A percentile compares a stretch with the other conserved stretches of the same genome.
phyloP scores from a whole-genome alignment of 2,888 invertebrate species.

The Tachina grossa region DNA sequence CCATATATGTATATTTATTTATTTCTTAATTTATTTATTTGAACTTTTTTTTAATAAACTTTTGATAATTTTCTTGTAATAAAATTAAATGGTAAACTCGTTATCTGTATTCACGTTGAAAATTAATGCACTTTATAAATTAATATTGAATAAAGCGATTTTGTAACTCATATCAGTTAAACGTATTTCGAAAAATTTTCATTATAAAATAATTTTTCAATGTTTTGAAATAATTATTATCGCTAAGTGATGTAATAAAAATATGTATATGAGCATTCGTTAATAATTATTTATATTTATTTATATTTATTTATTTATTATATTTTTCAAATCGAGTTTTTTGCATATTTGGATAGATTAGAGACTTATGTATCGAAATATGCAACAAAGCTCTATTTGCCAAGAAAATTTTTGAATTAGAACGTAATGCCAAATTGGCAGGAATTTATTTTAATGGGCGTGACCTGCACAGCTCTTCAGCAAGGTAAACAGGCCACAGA shows the following conservation, averaged over 20 bases:
- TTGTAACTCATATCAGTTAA: constrained; percentile 13
- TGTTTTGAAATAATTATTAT: background rate
- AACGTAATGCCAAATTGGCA: no score
- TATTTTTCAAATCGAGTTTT: no score
- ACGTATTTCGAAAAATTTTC: background rate
- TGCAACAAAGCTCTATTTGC: no score
- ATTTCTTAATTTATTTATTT: constrained; percentile 22
- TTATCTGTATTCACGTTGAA: constrained; percentile 28
- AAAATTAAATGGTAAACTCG: constrained; percentile 43
- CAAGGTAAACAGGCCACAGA: no score
- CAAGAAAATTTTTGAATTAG: no score
- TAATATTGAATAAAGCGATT: constrained; percentile 3
- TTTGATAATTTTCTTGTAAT: background rate
- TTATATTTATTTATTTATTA: no score
- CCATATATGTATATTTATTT: background rate
- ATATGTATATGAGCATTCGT: background rate
- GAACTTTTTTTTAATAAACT: background rate
- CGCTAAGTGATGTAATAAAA: background rate
- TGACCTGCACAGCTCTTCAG: no score
- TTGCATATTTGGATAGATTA: no score
- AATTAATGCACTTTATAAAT: background rate
- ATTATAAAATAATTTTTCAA: background rate
- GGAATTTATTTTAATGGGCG: no score
- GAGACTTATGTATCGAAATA: no score
- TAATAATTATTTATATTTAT: no score